A percentile compares a stretch with the other conserved stretches of the same genome.
These are phyloP conservation scores for Idaea biselata DNA, from an alignment of 2,888 invertebrate genomes.

Conservation along the genomic window DNA sequence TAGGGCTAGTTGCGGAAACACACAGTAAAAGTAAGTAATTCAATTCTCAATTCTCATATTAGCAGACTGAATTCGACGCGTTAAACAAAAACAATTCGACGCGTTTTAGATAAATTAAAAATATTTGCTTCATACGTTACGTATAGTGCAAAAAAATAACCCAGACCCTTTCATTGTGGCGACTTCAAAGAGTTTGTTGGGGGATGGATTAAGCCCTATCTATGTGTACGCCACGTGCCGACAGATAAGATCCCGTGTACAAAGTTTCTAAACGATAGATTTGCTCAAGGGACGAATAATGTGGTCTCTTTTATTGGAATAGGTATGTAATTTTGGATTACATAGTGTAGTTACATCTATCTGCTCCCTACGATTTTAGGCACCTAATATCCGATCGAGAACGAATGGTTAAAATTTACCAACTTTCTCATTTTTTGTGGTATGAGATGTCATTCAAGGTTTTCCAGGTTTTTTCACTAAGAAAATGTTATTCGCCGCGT, in stretches of 20 bases:
- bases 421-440: too few relatives aligned
- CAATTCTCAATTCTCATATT: too few relatives aligned
- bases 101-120: slow-evolving; percentile 18
- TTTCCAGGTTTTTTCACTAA: too few relatives aligned
- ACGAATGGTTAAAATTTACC: too few relatives aligned
- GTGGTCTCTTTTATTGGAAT: slow-evolving; percentile 28
- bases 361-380: too few relatives aligned
- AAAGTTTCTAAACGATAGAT: slow-evolving; percentile 45
- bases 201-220: slow-evolving; percentile 70
- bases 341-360: too few relatives aligned
- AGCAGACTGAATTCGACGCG: slow-evolving; percentile 11
- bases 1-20: too few relatives aligned
- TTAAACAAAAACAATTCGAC: slow-evolving; percentile 13
- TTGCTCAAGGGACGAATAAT: slow-evolving; percentile 46
- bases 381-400: too few relatives aligned
- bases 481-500: too few relatives aligned
- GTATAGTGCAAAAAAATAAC: slow-evolving; percentile 32
- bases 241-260: slow-evolving; percentile 48
- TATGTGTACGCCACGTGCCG: slow-evolving; percentile 58
- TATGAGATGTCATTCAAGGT: too few relatives aligned
- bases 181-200: slow-evolving; percentile 69
- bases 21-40: too few relatives aligned
- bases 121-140: slow-evolving; percentile 17
- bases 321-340: neutral
- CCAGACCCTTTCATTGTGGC: slow-evolving; percentile 44